Percentiles rank a stretch among this genome's conserved stretches.
Conservation (phyloP, 1,140 invertebrate species). For the Paralvinella palmiformis region DNA sequence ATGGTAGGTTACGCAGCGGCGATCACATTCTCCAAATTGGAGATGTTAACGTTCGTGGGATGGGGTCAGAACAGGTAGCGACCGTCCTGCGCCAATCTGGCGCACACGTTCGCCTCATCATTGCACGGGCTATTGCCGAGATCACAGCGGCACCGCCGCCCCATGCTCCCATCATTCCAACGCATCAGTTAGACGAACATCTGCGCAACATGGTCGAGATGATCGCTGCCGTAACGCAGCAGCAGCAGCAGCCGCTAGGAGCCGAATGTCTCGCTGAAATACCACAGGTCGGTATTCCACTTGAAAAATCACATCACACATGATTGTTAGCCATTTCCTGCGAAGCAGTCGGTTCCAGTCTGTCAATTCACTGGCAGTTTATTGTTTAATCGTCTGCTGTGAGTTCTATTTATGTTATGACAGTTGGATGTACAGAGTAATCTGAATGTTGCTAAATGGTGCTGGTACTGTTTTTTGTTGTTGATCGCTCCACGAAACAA, state of each 20-base stretch:
- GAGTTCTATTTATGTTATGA: too few species aligned
- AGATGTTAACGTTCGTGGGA: constrained; percentile 79
- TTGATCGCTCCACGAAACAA: too few species aligned
- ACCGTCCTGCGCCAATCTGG: constrained; percentile 83
- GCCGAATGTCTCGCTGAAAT: too few species aligned
- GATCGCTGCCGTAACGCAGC: background rate
- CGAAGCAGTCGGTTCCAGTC: too few species aligned
- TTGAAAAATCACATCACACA: too few species aligned
- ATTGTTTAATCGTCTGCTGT: too few species aligned
- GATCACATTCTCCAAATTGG: constrained; percentile 93
- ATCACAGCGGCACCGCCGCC: constrained; percentile 28
- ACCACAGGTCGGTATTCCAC: too few species aligned
- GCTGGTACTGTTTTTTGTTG: too few species aligned
- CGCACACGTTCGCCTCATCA: constrained; percentile 76
- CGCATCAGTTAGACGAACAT: constrained; percentile 43
- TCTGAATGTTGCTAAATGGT: too few species aligned
- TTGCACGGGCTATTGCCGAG: constrained; percentile 61
- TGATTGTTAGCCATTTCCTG: too few species aligned
- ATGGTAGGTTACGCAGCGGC: constrained; percentile 79
- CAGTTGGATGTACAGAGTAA: too few species aligned
- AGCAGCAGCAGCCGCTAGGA: background rate
- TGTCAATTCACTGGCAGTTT: too few species aligned
- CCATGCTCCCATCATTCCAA: constrained; percentile 43
- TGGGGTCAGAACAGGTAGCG: constrained; percentile 89
- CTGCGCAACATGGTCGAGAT: constrained; percentile 26